A percentile compares a stretch with the other conserved stretches of the same genome.
These are phyloP conservation scores for Nowickia ferox DNA, from an alignment of 2,888 invertebrate genomes.

Conservation along the genomic window DNA sequence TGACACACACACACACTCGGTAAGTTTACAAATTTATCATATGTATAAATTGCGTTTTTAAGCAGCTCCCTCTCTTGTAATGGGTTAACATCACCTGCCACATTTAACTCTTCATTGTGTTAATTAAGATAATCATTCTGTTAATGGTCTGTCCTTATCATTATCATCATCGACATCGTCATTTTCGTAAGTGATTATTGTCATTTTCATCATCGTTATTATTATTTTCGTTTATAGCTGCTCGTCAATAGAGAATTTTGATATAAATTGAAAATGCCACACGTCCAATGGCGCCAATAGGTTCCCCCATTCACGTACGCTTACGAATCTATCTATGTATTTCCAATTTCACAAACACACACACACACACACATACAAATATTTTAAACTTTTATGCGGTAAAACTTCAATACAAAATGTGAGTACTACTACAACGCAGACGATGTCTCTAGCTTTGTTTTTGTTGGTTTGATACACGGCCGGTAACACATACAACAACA, in stretches of 20 bases:
- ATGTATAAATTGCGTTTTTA: background rate
- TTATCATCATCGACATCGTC: background rate
- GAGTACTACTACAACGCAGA: conserved; percentile 9
- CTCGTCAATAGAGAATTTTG: conserved; percentile 64
- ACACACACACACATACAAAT: conserved; percentile 41
- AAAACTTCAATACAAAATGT: conserved; percentile 57
- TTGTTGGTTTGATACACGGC: conserved; percentile 29
- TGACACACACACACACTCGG: too few species aligned
- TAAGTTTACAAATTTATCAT: too few species aligned
- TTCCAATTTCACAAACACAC: conserved; percentile 22
- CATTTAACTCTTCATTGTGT: background rate
- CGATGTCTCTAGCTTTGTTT: conserved; percentile 15
- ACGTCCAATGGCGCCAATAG: conserved; percentile 71
- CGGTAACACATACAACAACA: conserved; percentile 19
- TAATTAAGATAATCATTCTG: conserved; percentile 20
- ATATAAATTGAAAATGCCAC: conserved; percentile 70
- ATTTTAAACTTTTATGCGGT: conserved; percentile 66
- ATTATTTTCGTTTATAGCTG: conserved; percentile 38
- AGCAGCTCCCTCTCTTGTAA: background rate
- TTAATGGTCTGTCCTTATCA: conserved; percentile 17
- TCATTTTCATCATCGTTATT: conserved; percentile 26
- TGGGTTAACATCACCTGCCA: conserved; percentile 4
- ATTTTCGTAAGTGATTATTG: conserved; percentile 43
- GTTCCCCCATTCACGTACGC: conserved; percentile 55
- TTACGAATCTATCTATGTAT: background rate